Evolutionary conservation across 2,113 vertebrate species (phyloP), one percentile per base, ranked within the genome.

Genomic region (Ranitomeya variabilis): DNA sequence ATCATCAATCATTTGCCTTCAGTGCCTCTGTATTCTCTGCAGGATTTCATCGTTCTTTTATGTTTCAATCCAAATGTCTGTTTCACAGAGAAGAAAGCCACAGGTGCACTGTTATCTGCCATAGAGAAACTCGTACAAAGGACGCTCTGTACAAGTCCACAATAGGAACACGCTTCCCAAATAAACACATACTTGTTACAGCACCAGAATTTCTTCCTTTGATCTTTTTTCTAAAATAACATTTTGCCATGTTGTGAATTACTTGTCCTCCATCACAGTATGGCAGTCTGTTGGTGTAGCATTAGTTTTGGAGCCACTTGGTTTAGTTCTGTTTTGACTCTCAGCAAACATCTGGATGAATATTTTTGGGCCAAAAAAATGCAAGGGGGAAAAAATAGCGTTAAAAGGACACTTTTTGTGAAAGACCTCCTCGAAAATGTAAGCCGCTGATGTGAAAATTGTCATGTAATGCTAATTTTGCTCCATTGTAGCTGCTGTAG

Each of bases 11-110:
- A 71, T 80, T 87, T 80, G 76, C 86, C 86, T 57, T 12, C 6
- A 57, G 57, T 31, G 51, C n/a, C 26, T 80, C 66, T 0, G 59
- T 62, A 54, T 87, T 59, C 86, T 12, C 60, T 80, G 77, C 37
- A 37, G 45, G 57, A 55, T 80, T 66, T 18, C 57, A 62, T 55
- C 45, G n/a, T 54, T 69, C 86, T 67, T 80, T 87, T 87, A 64
- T 87, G 45, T 80, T 78, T 78, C 80, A 67, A 52, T 74, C 60
- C n/a, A 80, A 80, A 69, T 57, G 86, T 67, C n/a, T 66, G 62
- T 73, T n/a, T 69, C 67, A 12, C 14, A 21, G 19, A 57, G 37
- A 73, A 59, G 23, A 80, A 80, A 80, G 80, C 23, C 67, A 81
- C 78, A 87, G 86, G 86, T 87, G 78, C 78, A 8, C 60, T 45